Evolutionary conservation across 1,140 invertebrate genomes (phyloP).

Genomic region (Ericerus pela): DNA sequence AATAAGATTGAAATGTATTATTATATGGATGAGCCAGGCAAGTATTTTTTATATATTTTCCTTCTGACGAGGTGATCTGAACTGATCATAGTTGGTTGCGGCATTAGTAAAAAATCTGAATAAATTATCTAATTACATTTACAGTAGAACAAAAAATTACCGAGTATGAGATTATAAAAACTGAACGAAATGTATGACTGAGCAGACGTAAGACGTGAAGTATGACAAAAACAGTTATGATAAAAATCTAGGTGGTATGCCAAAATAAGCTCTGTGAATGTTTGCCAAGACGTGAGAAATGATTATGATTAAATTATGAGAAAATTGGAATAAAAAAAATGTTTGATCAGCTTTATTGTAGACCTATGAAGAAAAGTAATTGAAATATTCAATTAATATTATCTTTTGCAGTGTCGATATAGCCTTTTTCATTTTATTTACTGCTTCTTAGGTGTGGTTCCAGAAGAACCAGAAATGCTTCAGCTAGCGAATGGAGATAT

Average conservation of each 20-base stretch:
- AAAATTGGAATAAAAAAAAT: too few species aligned
- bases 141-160: not conserved
- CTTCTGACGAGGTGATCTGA: not conserved
- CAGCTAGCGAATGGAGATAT: conserved; percentile 83
- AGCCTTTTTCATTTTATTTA: not conserved
- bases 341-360: too few species aligned
- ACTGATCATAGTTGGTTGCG: not conserved
- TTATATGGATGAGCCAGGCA: conserved; percentile 86
- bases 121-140: not conserved
- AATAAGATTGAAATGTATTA: conserved; percentile 90
- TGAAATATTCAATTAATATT: too few species aligned
- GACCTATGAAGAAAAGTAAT: too few species aligned
- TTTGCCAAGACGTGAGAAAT: too few species aligned
- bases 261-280: too few species aligned
- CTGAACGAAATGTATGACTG: not conserved
- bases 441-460: conserved; percentile 47
- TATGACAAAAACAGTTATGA: too few species aligned
- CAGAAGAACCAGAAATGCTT: conserved; percentile 76
- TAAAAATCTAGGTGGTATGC: too few species aligned
- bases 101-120: not conserved
- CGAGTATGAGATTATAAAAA: not conserved
- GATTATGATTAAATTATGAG: too few species aligned
- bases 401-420: too few species aligned
- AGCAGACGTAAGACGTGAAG: too few species aligned
- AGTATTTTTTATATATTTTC: not conserved